Percentiles rank a stretch among this genome's conserved stretches.
phyloP scores from a whole-genome alignment of 2,888 invertebrate species.

The Lasioglossum calceatum region DNA sequence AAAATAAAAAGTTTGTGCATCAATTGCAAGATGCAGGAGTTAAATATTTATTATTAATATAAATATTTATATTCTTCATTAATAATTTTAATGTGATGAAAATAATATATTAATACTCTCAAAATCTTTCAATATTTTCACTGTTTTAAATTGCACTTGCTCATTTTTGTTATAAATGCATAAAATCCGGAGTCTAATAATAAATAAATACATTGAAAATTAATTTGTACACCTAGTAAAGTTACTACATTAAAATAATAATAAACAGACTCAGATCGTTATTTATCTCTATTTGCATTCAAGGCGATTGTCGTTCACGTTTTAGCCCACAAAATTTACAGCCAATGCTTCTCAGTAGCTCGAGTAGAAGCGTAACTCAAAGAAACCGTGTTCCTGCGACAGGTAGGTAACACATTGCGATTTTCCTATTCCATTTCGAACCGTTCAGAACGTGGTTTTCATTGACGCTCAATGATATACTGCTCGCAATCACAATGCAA shows the following conservation, averaged over 20 bases:
- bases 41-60: no score
- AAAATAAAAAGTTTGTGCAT: no score
- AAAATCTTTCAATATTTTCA: no score
- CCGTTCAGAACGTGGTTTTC: slow-evolving; percentile 45
- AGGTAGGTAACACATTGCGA: not conserved
- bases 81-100: no score
- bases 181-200: no score
- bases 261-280: not conserved
- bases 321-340: not conserved
- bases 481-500: slow-evolving; percentile 61
- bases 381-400: not conserved
- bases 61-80: no score
- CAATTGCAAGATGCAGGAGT: no score
- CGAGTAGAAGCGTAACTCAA: not conserved
- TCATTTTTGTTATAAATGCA: no score
- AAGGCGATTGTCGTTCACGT: not conserved
- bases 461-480: slow-evolving; percentile 26
- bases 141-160: no score
- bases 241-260: not conserved
- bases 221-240: no score
- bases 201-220: not conserved
- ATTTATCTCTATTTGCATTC: not conserved
- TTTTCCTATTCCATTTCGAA: not conserved
- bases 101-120: no score
- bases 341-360: not conserved